A percentile compares a stretch with the other conserved stretches of the same genome.
Conservation (phyloP, 2,113 vertebrate genomes). For the Oreochromis niloticus region DNA sequence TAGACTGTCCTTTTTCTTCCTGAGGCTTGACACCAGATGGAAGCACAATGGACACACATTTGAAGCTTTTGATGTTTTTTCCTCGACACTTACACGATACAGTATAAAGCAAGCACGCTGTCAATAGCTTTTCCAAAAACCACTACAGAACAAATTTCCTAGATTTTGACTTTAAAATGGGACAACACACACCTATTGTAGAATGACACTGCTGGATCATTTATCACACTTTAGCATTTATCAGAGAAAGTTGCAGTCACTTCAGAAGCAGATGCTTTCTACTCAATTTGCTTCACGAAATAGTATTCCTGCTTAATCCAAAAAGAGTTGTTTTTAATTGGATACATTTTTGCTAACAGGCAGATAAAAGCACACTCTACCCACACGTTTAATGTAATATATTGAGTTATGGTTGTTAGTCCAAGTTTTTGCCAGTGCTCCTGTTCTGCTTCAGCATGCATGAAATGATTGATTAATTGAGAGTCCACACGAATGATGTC, state of each 20-base stretch:
- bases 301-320: not conserved
- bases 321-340: not conserved
- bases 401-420: not conserved
- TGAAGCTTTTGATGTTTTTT: not conserved
- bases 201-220: not conserved
- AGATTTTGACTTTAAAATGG: not conserved
- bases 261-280: not conserved
- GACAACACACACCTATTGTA: not conserved
- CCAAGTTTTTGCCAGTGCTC: not conserved
- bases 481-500: constrained; percentile 38
- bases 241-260: not conserved
- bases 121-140: not conserved
- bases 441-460: constrained; percentile 17
- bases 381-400: not conserved
- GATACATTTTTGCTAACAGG: not conserved
- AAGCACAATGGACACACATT: not conserved
- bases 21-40: not conserved
- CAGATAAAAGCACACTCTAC: not conserved
- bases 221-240: not conserved
- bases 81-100: not conserved
- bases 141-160: not conserved
- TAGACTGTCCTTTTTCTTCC: not conserved
- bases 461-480: constrained; percentile 56
- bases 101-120: not conserved
- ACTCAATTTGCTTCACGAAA: not conserved